Base-by-base conservation (phyloP, 2,797 vertebrate species). In the Pelobates cultripes region DNA sequence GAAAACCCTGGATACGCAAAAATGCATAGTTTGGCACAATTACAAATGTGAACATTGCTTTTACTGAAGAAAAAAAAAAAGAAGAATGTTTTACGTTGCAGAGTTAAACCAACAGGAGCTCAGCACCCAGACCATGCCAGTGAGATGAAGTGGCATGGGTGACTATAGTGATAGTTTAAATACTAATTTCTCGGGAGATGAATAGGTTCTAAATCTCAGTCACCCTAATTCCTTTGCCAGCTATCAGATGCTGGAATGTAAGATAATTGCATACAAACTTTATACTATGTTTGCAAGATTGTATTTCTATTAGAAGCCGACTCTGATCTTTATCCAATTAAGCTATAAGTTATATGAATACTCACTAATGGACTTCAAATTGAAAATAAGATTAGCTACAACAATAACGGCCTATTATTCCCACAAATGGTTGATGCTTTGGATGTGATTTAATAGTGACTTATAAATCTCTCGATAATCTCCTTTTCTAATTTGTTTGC, bases 401-500 rank as follows among this genome's bases (percentile, higher is more conserved):
- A 64, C 61, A 64, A 64, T 64, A 17, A 40, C 15, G 3, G n/a
- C 61, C n/a, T 10, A 40, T 15, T 12, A 2, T 14, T 28, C 28
- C 61, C 61, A 64, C 15, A 64, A 64, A 64, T 7, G 9, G 15
- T 3, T 7, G 6, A 64, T 5, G 17, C 3, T 28, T 64, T 10
- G 28, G 14, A 64, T n/a, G 61, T 17, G 61, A 64, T 40, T 64
- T 40, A 57, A 57, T 57, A 57, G 55, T 60, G 68, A 45, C 68
- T 43, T 41, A 41, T 42, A 67, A 74, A 68, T 73, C 40, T 71
- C 71, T 60, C n/a, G 61, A 60, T 79, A 79, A 79, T 79, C 78
- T 70, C 44, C 45, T 15, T 55, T 64, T 68, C 47, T 69, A 68
- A 74, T 80, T 80, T 80, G 71, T 80, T 80, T 80, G 71, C 78